A percentile compares a stretch with the other conserved stretches of the same genome.
These are phyloP conservation scores for Carlito syrichta DNA, from an alignment of 2,113 vertebrate genomes.

Conservation along the genomic window DNA sequence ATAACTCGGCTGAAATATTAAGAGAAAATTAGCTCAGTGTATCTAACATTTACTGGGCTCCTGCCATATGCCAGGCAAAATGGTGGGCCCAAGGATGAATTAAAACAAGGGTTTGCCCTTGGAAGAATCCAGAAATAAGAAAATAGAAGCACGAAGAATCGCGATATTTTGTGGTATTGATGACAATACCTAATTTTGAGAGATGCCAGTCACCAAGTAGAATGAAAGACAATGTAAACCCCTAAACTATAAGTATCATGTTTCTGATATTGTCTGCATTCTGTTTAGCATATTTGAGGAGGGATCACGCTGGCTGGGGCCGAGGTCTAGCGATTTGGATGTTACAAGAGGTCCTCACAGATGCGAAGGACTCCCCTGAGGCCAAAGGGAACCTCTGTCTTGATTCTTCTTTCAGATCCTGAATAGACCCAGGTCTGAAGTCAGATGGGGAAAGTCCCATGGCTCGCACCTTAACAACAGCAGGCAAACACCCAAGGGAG, in stretches of 20 bases:
- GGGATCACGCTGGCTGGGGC: not conserved
- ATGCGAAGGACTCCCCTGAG: not conserved
- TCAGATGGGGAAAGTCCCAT: not conserved
- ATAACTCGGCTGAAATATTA: slow-evolving; percentile 16
- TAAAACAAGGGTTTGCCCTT: not conserved
- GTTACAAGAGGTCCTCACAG: not conserved
- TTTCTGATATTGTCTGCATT: not conserved
- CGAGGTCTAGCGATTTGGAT: not conserved
- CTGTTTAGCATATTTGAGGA: not conserved
- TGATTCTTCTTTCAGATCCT: not conserved
- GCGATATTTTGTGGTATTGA: not conserved
- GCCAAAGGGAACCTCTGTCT: not conserved
- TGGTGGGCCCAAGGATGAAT: not conserved
- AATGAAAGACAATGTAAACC: not conserved
- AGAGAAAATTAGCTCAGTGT: slow-evolving; percentile 2
- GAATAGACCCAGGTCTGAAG: not conserved
- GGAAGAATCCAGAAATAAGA: not conserved
- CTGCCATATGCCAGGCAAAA: not conserved
- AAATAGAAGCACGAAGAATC: not conserved
- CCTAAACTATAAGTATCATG: not conserved
- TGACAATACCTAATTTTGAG: slow-evolving; percentile 1
- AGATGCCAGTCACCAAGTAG: not conserved
- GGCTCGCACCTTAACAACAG: not conserved
- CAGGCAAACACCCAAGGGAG: not conserved
- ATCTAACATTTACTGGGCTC: not conserved